Base-by-base conservation (phyloP, 2,888 invertebrate species). In the Rhamnusium bicolor region DNA sequence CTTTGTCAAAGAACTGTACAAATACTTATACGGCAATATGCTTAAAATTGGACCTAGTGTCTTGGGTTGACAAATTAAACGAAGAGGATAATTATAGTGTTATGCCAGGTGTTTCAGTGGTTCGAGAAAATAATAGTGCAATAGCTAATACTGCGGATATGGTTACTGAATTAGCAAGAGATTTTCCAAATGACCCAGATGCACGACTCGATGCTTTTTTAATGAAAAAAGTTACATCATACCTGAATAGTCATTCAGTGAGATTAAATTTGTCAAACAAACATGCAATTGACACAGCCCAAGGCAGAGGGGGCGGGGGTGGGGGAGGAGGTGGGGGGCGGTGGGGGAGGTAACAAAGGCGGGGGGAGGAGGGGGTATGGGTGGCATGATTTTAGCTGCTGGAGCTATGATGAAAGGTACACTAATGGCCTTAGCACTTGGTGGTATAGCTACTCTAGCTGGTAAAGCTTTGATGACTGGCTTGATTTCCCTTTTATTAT, bases 391-490 rank as follows among this genome's bases (percentile, higher is more conserved):
- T 7, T 66, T 78, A 65, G 90, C 90, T 0, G 90, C 89, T 10
- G 88, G 89, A 19, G 88, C 91, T 80, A 91, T 91, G 89, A 90
- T 91, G 89, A 91, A 91, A 90, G 94, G 94, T 76, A 94, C 94
- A 0, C 85, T 88, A 0, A 91, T 94, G 86, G 93, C 95, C 0
- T 84, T 95, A 32, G 95, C 93, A 8, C 69, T 76, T 24, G 94
- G 94, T 10, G 94, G 92, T 0, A 88, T 96, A 2, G 95, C 95
- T 0, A 89, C 94, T 61, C 89, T 96, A 46, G 95, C 95, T 7
- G 95, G 95, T 8, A 96, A 96, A 86, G 96, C 96, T 0, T 85
- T 96, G 16, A 94, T 95, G 93, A 94, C 95, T 0, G 94, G 94
- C 1, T 85, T 96, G 69, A 93, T 95, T 91, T 95, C 96, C 0